phyloP scores from a whole-genome alignment of 2,888 invertebrate genomes.

The Punctoribates punctum region DNA sequence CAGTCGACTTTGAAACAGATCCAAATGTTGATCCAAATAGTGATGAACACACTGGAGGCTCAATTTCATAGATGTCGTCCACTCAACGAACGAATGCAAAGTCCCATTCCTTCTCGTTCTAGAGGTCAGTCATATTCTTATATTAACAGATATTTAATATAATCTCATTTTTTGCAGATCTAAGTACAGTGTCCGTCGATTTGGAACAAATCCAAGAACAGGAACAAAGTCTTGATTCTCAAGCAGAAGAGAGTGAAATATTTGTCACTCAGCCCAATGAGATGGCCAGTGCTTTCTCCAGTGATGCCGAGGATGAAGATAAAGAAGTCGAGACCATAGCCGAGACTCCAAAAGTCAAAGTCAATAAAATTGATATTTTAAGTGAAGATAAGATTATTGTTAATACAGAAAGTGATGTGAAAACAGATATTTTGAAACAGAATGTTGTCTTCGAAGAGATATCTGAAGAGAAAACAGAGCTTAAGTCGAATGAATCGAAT shows the following conservation, averaged over 20 bases:
- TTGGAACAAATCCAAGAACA: constrained; percentile 55
- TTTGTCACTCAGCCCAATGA: constrained; percentile 45
- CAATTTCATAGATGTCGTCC: constrained; percentile 80
- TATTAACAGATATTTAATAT: neutral
- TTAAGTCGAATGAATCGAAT: constrained; percentile 7
- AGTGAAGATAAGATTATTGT: neutral
- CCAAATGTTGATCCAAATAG: constrained; percentile 76
- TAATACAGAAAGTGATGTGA: neutral
- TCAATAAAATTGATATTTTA: neutral
- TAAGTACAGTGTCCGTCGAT: constrained; percentile 55
- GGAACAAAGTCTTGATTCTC: constrained; percentile 49
- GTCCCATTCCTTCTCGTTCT: constrained; percentile 60
- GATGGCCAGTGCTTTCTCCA: constrained; percentile 43
- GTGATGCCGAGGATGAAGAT: constrained; percentile 65
- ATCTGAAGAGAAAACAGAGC: neutral
- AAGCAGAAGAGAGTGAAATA: neutral
- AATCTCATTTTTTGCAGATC: constrained; percentile 50
- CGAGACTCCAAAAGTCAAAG: constrained; percentile 73
- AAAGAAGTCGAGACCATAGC: constrained; percentile 84
- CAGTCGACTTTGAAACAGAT: constrained; percentile 60
- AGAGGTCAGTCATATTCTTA: constrained; percentile 59
- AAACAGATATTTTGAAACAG: neutral
- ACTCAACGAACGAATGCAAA: constrained; percentile 59
- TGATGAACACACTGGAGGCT: constrained; percentile 83
- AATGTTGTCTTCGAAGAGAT: neutral